Evolutionary conservation across 1,140 invertebrate genomes (phyloP).

Genomic region (Drosophila repletoides): DNA sequence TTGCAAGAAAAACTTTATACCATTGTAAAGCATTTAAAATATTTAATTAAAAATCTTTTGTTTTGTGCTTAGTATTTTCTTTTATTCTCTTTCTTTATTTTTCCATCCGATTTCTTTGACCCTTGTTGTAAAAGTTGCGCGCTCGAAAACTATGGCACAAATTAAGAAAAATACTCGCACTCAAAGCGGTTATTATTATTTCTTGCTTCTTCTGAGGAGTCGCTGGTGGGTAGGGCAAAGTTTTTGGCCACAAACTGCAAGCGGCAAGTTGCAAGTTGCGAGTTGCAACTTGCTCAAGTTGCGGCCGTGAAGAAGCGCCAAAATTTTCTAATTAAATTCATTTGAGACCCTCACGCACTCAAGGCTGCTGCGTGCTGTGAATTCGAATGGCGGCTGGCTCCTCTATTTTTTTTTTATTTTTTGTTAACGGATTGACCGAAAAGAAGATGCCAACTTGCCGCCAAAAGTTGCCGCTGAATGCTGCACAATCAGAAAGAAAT

Average conservation of each 20-base stretch:
- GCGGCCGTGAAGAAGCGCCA: slow-evolving; percentile 59
- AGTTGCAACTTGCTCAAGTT: slow-evolving; percentile 53
- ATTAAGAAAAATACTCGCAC: slow-evolving; percentile 66
- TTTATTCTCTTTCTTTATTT: background rate
- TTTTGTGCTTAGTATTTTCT: background rate
- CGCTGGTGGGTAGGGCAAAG: background rate
- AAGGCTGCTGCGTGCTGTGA: slow-evolving; percentile 55
- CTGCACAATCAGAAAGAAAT: slow-evolving; percentile 36
- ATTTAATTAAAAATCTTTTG: slow-evolving; percentile 60
- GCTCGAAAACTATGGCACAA: slow-evolving; percentile 52
- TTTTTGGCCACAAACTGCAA: slow-evolving; percentile 41
- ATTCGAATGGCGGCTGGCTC: slow-evolving; percentile 41
- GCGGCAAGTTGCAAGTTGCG: slow-evolving; percentile 40
- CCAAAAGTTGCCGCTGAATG: slow-evolving; percentile 19
- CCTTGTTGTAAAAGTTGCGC: slow-evolving; percentile 28
- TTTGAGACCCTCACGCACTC: slow-evolving; percentile 77
- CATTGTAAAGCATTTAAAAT: slow-evolving; percentile 8
- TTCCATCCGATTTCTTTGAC: slow-evolving; percentile 26
- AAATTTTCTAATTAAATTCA: slow-evolving; percentile 82
- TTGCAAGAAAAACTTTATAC: no score
- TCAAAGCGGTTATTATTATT: slow-evolving; percentile 68
- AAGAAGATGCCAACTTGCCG: background rate
- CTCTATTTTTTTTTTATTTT: slow-evolving; percentile 11
- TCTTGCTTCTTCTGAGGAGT: slow-evolving; percentile 10
- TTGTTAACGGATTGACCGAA: slow-evolving; percentile 25